A percentile compares a stretch with the other conserved stretches of the same genome.
Evolutionary conservation across 2,113 vertebrate genomes (phyloP).

Genomic region (Limnothrissa miodon): DNA sequence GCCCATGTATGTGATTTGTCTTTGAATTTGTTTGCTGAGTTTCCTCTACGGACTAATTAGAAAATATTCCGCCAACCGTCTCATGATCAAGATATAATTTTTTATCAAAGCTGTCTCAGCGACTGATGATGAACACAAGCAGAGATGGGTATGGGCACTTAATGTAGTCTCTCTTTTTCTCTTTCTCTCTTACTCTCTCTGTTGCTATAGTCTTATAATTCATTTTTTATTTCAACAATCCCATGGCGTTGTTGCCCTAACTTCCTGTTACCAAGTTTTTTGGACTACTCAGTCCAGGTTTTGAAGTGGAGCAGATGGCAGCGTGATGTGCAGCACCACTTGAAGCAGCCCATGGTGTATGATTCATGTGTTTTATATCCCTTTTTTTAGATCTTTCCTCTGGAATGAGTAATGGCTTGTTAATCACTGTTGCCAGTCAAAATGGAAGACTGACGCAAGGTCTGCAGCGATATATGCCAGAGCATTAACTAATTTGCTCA

Average conservation of each 20-base stretch:
- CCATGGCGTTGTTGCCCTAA: background rate
- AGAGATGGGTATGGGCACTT: background rate
- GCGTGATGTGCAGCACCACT: constrained; percentile 21
- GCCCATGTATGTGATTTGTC: background rate
- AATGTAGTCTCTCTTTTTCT: background rate
- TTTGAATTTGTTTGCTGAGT: background rate
- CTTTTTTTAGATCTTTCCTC: constrained; percentile 27
- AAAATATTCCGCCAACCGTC: background rate
- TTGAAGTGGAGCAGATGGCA: constrained; percentile 32
- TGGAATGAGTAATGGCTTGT: constrained; percentile 21
- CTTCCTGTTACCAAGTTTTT: constrained; percentile 21
- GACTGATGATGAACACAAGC: background rate
- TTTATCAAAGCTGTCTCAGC: background rate
- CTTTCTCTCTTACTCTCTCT: too few relatives aligned
- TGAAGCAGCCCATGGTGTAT: constrained; percentile 13
- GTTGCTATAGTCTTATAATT: background rate
- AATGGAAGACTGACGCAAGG: background rate
- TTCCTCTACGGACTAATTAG: constrained; percentile 1
- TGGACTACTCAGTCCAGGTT: constrained; percentile 4
- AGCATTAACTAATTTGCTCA: constrained; percentile 22
- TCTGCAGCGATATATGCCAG: background rate
- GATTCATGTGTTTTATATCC: constrained; percentile 35
- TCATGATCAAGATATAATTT: background rate
- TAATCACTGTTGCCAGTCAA: constrained; percentile 29
- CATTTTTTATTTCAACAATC: background rate